Percentiles rank a stretch among this genome's conserved stretches.
These are phyloP conservation scores for Cossypha heuglini DNA, from an alignment of 2,797 vertebrate species.

Conservation along the genomic window DNA sequence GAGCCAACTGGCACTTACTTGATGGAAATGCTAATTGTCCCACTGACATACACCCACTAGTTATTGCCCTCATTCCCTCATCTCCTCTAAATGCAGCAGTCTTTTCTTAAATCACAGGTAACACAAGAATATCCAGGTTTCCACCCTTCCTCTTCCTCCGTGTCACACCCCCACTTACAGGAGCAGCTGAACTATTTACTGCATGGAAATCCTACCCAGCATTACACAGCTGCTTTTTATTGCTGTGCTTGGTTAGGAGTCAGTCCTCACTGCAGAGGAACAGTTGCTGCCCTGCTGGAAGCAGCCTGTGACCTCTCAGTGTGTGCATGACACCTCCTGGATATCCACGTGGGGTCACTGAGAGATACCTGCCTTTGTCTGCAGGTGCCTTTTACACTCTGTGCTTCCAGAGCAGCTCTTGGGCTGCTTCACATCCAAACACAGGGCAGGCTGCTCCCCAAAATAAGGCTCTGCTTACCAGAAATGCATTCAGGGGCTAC, in stretches of 20 bases:
- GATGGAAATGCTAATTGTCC: slow-evolving; percentile 40
- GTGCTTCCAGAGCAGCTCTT: background rate
- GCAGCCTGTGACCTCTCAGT: background rate
- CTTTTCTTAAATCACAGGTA: slow-evolving; percentile 37
- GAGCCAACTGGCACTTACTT: slow-evolving; percentile 23
- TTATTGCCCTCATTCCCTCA: background rate
- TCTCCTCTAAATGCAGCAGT: background rate
- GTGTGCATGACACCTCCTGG: background rate
- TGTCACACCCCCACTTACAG: background rate
- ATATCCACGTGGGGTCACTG: background rate
- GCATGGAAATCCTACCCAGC: background rate
- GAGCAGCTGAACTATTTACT: background rate
- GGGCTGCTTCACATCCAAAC: background rate
- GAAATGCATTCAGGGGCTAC: background rate
- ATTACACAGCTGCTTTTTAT: background rate
- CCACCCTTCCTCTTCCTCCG: background rate
- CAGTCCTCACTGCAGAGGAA: background rate
- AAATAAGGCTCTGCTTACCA: background rate
- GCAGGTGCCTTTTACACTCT: background rate
- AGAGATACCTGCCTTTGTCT: background rate
- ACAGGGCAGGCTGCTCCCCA: background rate
- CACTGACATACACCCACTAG: slow-evolving; percentile 7
- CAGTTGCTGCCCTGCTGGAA: background rate
- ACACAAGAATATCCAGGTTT: background rate
- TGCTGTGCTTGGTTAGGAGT: background rate